Base-by-base conservation (phyloP, 2,797 vertebrate genomes). In the Gorsachius magnificus region DNA sequence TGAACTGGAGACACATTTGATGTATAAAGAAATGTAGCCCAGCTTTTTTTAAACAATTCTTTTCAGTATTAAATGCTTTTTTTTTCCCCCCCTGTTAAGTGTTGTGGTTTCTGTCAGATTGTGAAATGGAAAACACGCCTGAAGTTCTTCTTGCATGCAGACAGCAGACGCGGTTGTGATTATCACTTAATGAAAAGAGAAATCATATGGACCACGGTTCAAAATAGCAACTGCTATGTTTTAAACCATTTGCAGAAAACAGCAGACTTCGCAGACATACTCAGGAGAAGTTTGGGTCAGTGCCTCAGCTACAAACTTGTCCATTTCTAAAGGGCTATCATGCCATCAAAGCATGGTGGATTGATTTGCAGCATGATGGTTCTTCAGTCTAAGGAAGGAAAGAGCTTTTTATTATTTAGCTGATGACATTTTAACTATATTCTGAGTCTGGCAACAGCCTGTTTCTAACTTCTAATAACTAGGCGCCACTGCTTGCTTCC, bases 131-230 rank as follows among this genome's bases (percentile, higher is more conserved):
- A 93, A 96, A 82, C 94, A 94, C 0, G 82, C 50, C 74, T 83
- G 63, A 92, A 96, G 74, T 90, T 95, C 69, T 86, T 91, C 89
- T 92, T 1, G 5, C 77, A 96, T 3, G 35, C 86, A 93, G 93
- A 93, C 80, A 95, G 77, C 89, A 96, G 94, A 87, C 28, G 2
- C 24, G n/a, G 82, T 69, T 76, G 87, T 76, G 87, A 97, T 92
- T 85, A 95, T 90, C 91, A 91, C 92, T 95, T 94, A 90, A 95
- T 90, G 91, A 96, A 95, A 97, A 96, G 93, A 94, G 91, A 94
- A 95, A 87, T 93, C 74, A 75, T 83, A 88, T 12, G 80, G 82
- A 93, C 72, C 68, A 58, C 0, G 0, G 65, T 83, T 94, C 90
- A 95, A 92, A 97, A 96, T 48, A 96, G 84, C 71, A 96, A 95